phyloP scores from a whole-genome alignment of 2,797 vertebrate genomes.

The Synanceia verrucosa region DNA sequence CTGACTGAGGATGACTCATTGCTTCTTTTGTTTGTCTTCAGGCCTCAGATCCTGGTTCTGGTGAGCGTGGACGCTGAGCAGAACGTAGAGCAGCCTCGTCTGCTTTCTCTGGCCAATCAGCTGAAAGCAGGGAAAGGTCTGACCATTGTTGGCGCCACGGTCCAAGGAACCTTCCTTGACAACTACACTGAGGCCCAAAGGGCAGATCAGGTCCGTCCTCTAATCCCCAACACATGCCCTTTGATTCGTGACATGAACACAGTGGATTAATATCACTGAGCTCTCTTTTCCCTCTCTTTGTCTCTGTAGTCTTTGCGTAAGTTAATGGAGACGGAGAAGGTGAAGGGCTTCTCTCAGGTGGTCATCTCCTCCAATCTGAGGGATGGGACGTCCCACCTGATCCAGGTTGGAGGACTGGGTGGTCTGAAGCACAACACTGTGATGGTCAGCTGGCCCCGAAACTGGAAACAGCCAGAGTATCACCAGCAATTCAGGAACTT shows the following conservation, averaged over 20 bases:
- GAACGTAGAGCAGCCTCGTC: constrained; percentile 94
- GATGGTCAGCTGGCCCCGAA: constrained; percentile 93
- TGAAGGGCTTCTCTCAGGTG: constrained; percentile 98
- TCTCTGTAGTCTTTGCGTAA: constrained; percentile 88
- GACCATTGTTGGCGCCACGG: constrained; percentile 93
- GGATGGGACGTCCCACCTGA: constrained; percentile 95
- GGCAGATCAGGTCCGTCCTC: constrained; percentile 89
- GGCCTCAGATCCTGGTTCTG: constrained; percentile 96
- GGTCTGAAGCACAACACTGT: constrained; percentile 97
- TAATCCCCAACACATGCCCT: neutral
- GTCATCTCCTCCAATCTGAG: constrained; percentile 95
- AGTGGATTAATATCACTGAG: neutral
- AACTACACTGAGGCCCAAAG: constrained; percentile 90
- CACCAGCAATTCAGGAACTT: constrained; percentile 94
- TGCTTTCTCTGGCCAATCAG: constrained; percentile 94
- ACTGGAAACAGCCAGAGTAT: constrained; percentile 94
- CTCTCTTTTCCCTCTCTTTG: neutral
- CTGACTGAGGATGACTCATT: neutral
- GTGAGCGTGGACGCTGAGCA: constrained; percentile 92
- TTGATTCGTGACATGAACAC: neutral
- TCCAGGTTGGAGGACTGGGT: constrained; percentile 95
- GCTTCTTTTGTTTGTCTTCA: constrained; percentile 51
- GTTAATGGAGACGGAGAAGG: constrained; percentile 95
- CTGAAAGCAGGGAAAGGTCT: constrained; percentile 97
- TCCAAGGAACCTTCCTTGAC: constrained; percentile 94